phyloP scores from a whole-genome alignment of 2,888 invertebrate genomes.

The Standfussiana lucernea region DNA sequence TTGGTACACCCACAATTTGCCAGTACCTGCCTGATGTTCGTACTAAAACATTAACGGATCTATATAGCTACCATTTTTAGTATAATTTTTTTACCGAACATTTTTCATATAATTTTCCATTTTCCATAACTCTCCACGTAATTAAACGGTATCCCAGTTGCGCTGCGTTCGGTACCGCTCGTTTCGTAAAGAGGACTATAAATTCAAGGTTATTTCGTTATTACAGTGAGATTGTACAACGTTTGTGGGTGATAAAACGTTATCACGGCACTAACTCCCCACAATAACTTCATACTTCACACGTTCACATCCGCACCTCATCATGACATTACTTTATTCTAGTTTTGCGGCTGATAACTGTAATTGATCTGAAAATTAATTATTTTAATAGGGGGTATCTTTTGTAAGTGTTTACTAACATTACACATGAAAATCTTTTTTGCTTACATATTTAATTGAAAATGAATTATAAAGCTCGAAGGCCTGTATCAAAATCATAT shows the following conservation, averaged over 20 bases:
- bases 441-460: background rate
- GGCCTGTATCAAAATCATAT: background rate
- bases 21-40: background rate
- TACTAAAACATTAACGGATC: background rate
- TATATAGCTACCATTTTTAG: background rate
- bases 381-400: background rate
- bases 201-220: constrained; percentile 88
- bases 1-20: too few relatives aligned
- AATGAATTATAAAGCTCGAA: background rate
- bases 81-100: background rate
- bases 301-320: constrained; percentile 68
- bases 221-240: constrained; percentile 86
- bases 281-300: constrained; percentile 83
- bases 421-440: background rate
- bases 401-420: background rate
- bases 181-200: constrained; percentile 87
- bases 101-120: background rate
- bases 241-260: constrained; percentile 85
- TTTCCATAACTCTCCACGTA: constrained; percentile 30
- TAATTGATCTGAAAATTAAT: constrained; percentile 41
- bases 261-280: constrained; percentile 84
- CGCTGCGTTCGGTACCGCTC: constrained; percentile 78
- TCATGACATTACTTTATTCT: constrained; percentile 54
- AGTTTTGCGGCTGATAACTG: constrained; percentile 42
- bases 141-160: constrained; percentile 35